A percentile compares a stretch with the other conserved stretches of the same genome.
phyloP scores from a whole-genome alignment of 1,140 invertebrate genomes.

The Zaprionus vittiger region DNA sequence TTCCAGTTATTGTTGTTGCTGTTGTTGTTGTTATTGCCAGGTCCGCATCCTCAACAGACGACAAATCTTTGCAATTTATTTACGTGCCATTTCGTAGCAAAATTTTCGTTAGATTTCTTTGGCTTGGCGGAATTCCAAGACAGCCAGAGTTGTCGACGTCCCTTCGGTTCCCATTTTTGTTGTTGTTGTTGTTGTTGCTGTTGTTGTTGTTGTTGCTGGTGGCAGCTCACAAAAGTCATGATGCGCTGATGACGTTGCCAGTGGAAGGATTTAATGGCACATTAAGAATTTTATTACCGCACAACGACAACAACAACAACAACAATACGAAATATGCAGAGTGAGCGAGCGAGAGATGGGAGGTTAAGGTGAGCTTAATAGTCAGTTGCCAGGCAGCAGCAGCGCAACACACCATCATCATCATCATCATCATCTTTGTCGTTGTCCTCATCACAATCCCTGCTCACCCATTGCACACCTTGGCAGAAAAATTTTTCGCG shows the following conservation, averaged over 20 bases:
- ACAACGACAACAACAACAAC: constrained; percentile 54
- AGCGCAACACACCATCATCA: constrained; percentile 4
- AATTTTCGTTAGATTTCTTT: constrained; percentile 82
- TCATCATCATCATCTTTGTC: not conserved
- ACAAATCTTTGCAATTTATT: constrained; percentile 83
- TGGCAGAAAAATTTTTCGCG: constrained; percentile 72
- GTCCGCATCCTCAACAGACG: constrained; percentile 55
- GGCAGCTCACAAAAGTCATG: constrained; percentile 77
- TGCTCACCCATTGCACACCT: constrained; percentile 55
- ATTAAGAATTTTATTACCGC: constrained; percentile 83
- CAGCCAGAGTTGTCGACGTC: constrained; percentile 31
- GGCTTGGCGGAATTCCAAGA: constrained; percentile 79
- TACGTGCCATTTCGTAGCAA: constrained; percentile 81
- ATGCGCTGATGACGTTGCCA: constrained; percentile 80
- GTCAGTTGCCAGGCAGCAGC: constrained; percentile 47
- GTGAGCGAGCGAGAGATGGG: not conserved
- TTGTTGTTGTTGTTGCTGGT: constrained; percentile 21
- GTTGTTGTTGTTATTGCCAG: constrained; percentile 22
- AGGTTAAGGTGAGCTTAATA: constrained; percentile 42
- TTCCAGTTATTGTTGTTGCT: constrained; percentile 27
- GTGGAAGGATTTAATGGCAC: constrained; percentile 82
- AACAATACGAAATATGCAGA: constrained; percentile 23
- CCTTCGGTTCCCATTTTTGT: not conserved
- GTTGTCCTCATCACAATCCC: constrained; percentile 1
- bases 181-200: constrained; percentile 15